Conservation (phyloP, 1,140 invertebrate species). For the Apis mellifera region DNA sequence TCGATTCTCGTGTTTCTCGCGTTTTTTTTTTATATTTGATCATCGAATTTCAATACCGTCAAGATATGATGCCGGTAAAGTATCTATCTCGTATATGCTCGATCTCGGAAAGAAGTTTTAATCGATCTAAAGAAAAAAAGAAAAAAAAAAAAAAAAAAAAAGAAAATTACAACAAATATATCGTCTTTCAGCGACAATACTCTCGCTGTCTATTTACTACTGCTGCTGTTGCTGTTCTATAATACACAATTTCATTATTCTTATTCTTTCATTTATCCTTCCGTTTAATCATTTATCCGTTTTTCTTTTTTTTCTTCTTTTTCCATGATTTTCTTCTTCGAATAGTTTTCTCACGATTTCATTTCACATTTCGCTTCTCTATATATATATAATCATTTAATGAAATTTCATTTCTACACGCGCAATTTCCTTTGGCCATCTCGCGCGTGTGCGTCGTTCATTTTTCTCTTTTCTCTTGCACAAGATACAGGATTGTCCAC, state of each 20-base stretch:
- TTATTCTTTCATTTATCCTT: not conserved
- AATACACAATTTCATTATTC: not conserved
- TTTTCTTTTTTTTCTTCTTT: not conserved
- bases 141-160: not conserved
- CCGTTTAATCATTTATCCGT: not conserved
- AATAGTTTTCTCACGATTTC: not conserved
- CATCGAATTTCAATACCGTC: not conserved
- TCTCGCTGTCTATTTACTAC: not conserved
- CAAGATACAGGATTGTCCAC: constrained; percentile 43
- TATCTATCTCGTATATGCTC: not conserved
- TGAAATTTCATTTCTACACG: not conserved
- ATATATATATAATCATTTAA: not conserved
- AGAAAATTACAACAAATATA: not conserved
- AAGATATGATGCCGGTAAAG: not conserved
- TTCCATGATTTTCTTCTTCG: not conserved
- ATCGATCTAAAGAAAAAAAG: not conserved
- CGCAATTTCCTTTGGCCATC: constrained; percentile 17
- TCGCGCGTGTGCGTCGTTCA: constrained; percentile 3
- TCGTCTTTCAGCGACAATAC: not conserved
- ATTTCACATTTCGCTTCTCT: not conserved
- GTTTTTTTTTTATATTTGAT: not conserved
- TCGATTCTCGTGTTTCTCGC: not conserved
- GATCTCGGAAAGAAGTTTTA: not conserved
- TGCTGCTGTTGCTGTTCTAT: not conserved
- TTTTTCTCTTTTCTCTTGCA: constrained; percentile 3